A percentile compares a stretch with the other conserved stretches of the same genome.
phyloP scores from a whole-genome alignment of 2,888 invertebrate species.

The Epirrhoe alternata region DNA sequence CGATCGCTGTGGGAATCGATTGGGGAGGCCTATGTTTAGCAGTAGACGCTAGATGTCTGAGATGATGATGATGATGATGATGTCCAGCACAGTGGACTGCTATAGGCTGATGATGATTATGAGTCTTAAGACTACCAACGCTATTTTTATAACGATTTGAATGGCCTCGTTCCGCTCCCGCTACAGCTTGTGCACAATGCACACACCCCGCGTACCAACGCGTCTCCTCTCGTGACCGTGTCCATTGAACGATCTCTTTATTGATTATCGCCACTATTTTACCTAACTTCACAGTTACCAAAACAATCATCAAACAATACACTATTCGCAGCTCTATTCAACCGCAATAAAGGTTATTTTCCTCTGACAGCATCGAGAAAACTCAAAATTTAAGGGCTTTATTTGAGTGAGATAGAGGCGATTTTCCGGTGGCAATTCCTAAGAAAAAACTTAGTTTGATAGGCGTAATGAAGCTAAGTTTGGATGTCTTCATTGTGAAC shows the following conservation, averaged over 20 bases:
- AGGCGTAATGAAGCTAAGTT: constrained; percentile 24
- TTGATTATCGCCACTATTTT: constrained; percentile 77
- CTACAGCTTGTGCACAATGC: constrained; percentile 45
- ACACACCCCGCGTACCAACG: constrained; percentile 68
- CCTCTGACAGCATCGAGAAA: neutral
- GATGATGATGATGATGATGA: too few relatives aligned
- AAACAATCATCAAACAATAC: constrained; percentile 51
- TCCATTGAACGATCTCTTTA: constrained; percentile 75
- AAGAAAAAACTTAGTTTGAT: constrained; percentile 4
- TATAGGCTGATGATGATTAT: too few relatives aligned
- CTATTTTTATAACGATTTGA: too few relatives aligned
- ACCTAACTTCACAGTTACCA: constrained; percentile 60
- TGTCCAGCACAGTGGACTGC: too few relatives aligned
- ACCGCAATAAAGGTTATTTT: constrained; percentile 1
- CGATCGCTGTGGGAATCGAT: too few relatives aligned
- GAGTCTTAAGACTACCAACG: too few relatives aligned
- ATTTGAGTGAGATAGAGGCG: neutral
- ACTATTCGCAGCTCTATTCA: constrained; percentile 2
- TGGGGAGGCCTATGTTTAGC: too few relatives aligned
- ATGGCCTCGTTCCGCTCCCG: constrained; percentile 37
- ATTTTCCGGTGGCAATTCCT: constrained; percentile 1
- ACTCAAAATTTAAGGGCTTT: neutral
- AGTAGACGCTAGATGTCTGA: too few relatives aligned
- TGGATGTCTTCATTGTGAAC: constrained; percentile 33
- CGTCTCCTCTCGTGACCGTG: constrained; percentile 80